A percentile compares a stretch with the other conserved stretches of the same genome.
Evolutionary conservation across 2,797 vertebrate genomes (phyloP).

Genomic region (Bradypodion pumilum): DNA sequence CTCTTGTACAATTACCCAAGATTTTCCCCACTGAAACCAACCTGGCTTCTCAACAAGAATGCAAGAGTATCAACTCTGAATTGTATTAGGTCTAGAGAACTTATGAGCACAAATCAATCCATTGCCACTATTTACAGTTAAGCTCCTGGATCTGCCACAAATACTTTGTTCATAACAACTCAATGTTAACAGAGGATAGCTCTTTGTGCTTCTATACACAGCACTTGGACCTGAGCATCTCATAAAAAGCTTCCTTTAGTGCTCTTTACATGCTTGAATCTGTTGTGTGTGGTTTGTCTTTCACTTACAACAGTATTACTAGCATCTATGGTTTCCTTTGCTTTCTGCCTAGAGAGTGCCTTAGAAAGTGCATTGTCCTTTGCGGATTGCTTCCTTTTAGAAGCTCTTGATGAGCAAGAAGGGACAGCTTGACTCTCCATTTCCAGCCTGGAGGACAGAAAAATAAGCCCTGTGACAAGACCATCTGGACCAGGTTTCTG

Average conservation of each 20-base stretch:
- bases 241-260: neutral
- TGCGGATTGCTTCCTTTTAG: conserved; percentile 24
- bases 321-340: neutral
- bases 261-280: neutral
- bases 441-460: conserved; percentile 25
- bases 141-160: neutral
- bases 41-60: too few relatives aligned
- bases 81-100: neutral
- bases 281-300: neutral
- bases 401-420: conserved; percentile 14
- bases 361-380: neutral
- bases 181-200: neutral
- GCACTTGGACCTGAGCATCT: neutral
- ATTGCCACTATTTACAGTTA: neutral
- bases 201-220: neutral
- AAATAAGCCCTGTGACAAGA: neutral
- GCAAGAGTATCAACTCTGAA: too few relatives aligned
- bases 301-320: neutral
- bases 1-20: too few relatives aligned
- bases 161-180: neutral
- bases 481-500: conserved; percentile 21
- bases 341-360: conserved; percentile 1
- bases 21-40: too few relatives aligned
- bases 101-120: neutral
- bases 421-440: conserved; percentile 11